These are phyloP conservation scores for Ispidina picta DNA, from an alignment of 2,797 vertebrate genomes.

Conservation along the genomic window DNA sequence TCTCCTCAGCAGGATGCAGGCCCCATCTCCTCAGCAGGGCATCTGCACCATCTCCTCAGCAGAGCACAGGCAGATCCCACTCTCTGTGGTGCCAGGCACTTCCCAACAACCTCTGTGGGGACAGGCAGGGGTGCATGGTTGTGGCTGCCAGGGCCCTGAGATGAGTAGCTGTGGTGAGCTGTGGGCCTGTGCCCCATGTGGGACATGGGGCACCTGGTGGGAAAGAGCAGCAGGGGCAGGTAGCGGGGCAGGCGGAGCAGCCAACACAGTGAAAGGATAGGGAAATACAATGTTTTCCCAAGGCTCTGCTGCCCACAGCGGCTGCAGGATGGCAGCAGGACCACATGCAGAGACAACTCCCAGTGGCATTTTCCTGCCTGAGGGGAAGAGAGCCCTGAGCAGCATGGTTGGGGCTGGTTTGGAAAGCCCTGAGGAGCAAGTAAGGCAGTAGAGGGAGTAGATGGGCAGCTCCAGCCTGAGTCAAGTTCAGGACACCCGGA, in stretches of 20 bases:
- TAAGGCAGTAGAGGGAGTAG: not conserved
- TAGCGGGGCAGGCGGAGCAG: not conserved
- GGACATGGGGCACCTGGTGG: rapidly evolving
- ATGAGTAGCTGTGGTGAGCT: not conserved
- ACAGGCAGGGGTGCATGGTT: rapidly evolving
- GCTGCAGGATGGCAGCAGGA: rapidly evolving
- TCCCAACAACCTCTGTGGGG: not conserved
- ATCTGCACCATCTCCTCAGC: not conserved
- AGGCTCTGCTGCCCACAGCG: not conserved
- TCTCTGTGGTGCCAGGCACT: not conserved
- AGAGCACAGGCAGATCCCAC: not conserved
- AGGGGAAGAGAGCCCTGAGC: not conserved
- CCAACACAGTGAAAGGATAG: not conserved
- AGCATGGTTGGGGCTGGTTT: not conserved
- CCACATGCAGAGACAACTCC: rapidly evolving
- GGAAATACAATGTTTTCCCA: not conserved
- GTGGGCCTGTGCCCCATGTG: rapidly evolving
- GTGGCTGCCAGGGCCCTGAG: not conserved
- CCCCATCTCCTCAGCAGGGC: not conserved
- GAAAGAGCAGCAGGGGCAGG: not conserved
- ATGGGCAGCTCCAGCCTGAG: not conserved
- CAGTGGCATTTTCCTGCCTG: rapidly evolving
- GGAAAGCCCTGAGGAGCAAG: not conserved
- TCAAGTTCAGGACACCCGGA: not conserved
- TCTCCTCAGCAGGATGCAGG: not conserved